phyloP scores from a whole-genome alignment of 2,888 invertebrate species.

The Tetranychus truncatus region DNA sequence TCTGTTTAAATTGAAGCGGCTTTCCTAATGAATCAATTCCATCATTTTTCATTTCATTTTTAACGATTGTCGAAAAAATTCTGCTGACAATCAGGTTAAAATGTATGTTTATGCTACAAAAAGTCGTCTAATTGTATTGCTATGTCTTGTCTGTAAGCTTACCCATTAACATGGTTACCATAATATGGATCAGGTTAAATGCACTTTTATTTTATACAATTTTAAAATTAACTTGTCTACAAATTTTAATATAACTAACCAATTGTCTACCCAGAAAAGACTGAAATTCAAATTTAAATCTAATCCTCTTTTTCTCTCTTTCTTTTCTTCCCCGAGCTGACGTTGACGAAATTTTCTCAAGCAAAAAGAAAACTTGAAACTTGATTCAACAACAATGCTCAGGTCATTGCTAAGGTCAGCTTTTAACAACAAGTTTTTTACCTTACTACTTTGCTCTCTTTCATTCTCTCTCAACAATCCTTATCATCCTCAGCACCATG shows the following conservation, averaged over 20 bases:
- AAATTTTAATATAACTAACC: conserved; percentile 29
- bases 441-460: neutral
- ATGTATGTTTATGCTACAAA: too few species aligned
- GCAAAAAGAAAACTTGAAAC: neutral
- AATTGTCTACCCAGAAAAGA: conserved; percentile 35
- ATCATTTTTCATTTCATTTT: too few species aligned
- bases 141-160: too few species aligned
- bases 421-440: neutral
- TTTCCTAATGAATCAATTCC: too few species aligned
- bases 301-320: conserved; percentile 30
- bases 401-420: neutral
- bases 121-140: too few species aligned
- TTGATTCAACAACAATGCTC: conserved; percentile 1
- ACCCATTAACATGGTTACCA: too few species aligned
- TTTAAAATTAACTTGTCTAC: too few species aligned
- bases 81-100: too few species aligned
- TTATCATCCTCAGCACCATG: neutral
- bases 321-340: conserved; percentile 33
- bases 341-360: conserved; percentile 30
- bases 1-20: too few species aligned
- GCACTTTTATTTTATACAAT: too few species aligned
- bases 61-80: too few species aligned
- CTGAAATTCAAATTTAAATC: conserved; percentile 34
- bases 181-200: too few species aligned
- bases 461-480: neutral